Percentiles rank a stretch among this genome's conserved stretches.
These are phyloP conservation scores for Pseudopodoces humilis DNA, from an alignment of 2,113 vertebrate species.

Conservation along the genomic window DNA sequence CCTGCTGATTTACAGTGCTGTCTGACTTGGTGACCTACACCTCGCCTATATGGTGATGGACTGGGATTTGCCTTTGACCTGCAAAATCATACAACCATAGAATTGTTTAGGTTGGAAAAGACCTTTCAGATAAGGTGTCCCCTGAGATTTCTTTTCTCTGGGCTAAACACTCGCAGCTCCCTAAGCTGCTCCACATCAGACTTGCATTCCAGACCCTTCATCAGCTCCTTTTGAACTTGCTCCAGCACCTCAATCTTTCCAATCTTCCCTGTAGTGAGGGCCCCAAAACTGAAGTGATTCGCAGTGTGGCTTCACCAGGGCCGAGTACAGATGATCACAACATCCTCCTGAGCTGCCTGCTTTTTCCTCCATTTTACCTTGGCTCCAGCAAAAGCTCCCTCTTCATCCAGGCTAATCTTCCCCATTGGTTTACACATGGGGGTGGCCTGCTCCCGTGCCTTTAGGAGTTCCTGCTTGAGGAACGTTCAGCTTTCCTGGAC, in stretches of 20 bases:
- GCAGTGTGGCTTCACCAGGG: neutral
- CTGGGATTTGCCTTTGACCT: neutral
- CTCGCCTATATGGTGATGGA: fast-evolving
- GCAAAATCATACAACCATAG: neutral
- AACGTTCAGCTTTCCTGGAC: neutral
- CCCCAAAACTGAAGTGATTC: neutral
- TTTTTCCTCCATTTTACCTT: neutral
- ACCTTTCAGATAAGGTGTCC: neutral
- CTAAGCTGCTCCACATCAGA: neutral
- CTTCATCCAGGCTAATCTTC: neutral
- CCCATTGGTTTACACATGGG: neutral
- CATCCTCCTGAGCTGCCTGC: neutral
- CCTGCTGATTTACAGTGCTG: neutral
- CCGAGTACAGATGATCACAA: neutral
- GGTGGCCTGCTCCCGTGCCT: fast-evolving
- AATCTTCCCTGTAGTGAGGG: neutral
- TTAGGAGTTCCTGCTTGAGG: neutral
- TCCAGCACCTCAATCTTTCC: neutral
- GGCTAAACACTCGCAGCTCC: neutral
- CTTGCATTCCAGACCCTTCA: neutral
- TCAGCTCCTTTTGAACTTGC: neutral
- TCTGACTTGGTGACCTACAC: neutral
- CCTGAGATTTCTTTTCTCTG: neutral
- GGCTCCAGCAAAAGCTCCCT: neutral
- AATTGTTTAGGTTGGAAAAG: neutral